Evolutionary conservation across 2,888 invertebrate genomes (phyloP).

Genomic region (Nasonovia ribisnigri): DNA sequence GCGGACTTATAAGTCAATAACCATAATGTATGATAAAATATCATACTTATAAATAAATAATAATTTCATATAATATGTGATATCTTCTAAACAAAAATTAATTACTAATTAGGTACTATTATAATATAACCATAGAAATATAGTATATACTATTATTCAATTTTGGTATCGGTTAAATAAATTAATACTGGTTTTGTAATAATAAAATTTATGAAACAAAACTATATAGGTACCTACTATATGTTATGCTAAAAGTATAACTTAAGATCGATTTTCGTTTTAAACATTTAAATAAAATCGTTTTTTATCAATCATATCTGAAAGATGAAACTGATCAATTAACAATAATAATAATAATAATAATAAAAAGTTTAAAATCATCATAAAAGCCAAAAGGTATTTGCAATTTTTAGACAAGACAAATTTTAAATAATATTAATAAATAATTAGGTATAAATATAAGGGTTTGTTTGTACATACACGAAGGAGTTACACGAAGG

Average conservation of each 20-base stretch:
- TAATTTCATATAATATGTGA: neutral
- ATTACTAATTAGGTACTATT: too few relatives aligned
- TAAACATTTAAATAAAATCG: neutral
- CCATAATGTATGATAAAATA: too few relatives aligned
- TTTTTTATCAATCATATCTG: neutral
- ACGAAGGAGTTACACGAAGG: conserved; percentile 22
- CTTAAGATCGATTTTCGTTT: neutral
- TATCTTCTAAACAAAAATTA: too few relatives aligned
- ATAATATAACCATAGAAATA: neutral
- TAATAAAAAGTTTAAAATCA: neutral
- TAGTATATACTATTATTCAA: neutral
- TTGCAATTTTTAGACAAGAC: neutral
- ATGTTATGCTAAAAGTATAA: neutral
- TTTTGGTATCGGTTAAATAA: neutral
- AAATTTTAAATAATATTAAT: neutral
- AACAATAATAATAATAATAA: neutral
- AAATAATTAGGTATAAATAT: conserved; percentile 31
- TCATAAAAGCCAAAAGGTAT: neutral
- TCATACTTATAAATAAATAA: neutral
- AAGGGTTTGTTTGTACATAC: conserved; percentile 15
- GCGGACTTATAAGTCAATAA: too few relatives aligned
- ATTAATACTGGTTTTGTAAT: neutral
- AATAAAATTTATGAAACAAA: neutral
- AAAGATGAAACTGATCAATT: neutral
- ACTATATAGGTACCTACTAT: neutral